phyloP scores from a whole-genome alignment of 2,113 vertebrate species.

The Tenebrosternarchus preto region DNA sequence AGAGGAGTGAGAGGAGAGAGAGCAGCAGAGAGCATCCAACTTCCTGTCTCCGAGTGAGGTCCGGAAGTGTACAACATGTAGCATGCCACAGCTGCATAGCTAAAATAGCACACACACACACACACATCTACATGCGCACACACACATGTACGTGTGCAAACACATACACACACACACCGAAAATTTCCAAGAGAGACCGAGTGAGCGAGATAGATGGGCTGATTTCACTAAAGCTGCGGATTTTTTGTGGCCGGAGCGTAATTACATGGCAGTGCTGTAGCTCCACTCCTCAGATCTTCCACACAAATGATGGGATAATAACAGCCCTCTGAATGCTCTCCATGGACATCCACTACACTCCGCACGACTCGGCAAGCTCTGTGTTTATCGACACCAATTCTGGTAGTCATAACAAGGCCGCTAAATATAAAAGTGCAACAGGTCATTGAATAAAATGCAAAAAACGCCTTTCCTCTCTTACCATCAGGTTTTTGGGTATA shows the following conservation, averaged over 20 bases:
- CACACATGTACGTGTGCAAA: too few relatives aligned
- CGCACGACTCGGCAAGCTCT: conserved; percentile 46
- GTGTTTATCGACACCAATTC: conserved; percentile 63
- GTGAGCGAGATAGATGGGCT: conserved; percentile 6
- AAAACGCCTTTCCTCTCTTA: neutral
- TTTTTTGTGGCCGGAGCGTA: conserved; percentile 45
- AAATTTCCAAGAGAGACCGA: neutral
- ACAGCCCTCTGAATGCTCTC: conserved; percentile 51
- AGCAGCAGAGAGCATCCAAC: neutral
- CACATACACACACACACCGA: neutral
- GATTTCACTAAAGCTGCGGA: conserved; percentile 39
- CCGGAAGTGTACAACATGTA: conserved; percentile 41
- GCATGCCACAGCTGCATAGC: conserved; percentile 33
- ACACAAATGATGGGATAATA: conserved; percentile 63
- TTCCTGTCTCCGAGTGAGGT: conserved; percentile 23
- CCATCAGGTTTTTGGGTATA: conserved; percentile 21
- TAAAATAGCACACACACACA: conserved; percentile 30
- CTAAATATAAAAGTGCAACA: conserved; percentile 61
- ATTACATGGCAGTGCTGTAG: conserved; percentile 55
- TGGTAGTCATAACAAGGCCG: conserved; percentile 65
- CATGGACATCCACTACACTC: conserved; percentile 58
- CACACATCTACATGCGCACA: neutral
- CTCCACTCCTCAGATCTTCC: conserved; percentile 60
- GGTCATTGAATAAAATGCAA: conserved; percentile 52
- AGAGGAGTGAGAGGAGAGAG: too few relatives aligned